A percentile compares a stretch with the other conserved stretches of the same genome.
phyloP scores from a whole-genome alignment of 2,888 invertebrate species.

The Polylopha cassiicola region DNA sequence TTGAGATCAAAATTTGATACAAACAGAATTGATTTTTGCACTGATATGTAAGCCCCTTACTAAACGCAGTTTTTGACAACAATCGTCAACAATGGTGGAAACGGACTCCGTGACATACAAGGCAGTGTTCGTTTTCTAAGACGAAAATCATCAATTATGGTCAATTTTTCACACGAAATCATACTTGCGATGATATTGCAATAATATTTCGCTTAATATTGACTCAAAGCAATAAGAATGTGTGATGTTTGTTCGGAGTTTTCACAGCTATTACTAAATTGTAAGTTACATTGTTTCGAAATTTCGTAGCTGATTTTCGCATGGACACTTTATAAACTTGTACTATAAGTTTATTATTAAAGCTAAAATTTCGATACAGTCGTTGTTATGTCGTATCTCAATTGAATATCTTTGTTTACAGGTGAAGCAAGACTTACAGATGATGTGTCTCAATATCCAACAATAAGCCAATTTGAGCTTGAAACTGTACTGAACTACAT shows the following conservation, averaged over 20 bases:
- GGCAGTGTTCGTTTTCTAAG: constrained; percentile 70
- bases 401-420: constrained; percentile 72
- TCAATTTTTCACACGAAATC: constrained; percentile 57
- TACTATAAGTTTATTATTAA: no score
- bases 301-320: constrained; percentile 47
- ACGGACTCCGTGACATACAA: constrained; percentile 67
- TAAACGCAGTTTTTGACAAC: constrained; percentile 69
- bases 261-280: constrained; percentile 89
- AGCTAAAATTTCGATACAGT: no score
- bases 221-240: constrained; percentile 78
- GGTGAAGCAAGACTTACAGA: constrained; percentile 88
- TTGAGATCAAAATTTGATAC: no score
- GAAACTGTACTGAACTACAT: constrained; percentile 90
- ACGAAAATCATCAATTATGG: constrained; percentile 74
- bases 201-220: constrained; percentile 61
- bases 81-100: constrained; percentile 75
- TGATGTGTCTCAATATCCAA: constrained; percentile 86
- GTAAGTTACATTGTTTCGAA: constrained; percentile 75
- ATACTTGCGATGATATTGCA: constrained; percentile 61
- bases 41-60: constrained; percentile 12
- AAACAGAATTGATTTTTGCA: no score
- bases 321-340: constrained; percentile 28
- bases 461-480: constrained; percentile 87
- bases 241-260: constrained; percentile 97
- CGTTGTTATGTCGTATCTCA: background rate